Conservation (phyloP, 1,140 invertebrate species). For the Marisa cornuarietis region DNA sequence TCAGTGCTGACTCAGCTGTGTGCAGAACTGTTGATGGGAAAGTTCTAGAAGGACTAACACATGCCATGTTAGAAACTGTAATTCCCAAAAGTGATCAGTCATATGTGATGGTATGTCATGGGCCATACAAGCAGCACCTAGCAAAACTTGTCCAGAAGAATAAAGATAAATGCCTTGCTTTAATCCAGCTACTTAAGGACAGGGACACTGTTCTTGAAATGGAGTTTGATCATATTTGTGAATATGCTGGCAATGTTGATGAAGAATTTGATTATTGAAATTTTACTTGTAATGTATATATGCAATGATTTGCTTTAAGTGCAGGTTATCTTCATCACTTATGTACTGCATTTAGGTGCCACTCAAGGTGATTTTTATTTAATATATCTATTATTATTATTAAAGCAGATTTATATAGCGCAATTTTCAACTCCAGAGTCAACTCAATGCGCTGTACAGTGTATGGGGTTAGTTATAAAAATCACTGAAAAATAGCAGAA, state of each 20-base stretch:
- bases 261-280: constrained; percentile 54
- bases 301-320: background rate
- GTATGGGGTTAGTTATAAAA: too few relatives aligned
- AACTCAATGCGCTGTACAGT: too few relatives aligned
- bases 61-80: constrained; percentile 65
- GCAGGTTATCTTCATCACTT: background rate
- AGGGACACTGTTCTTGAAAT: constrained; percentile 57
- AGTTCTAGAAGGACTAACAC: constrained; percentile 60
- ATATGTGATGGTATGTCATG: constrained; percentile 62
- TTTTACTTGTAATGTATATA: background rate
- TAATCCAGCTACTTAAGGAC: constrained; percentile 60
- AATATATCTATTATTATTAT: too few relatives aligned
- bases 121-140: constrained; percentile 62
- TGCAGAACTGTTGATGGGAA: constrained; percentile 65
- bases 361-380: too few relatives aligned
- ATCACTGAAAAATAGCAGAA: too few relatives aligned
- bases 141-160: constrained; percentile 59
- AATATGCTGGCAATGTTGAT: constrained; percentile 63
- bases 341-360: background rate
- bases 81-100: constrained; percentile 58
- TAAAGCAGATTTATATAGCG: too few relatives aligned
- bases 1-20: constrained; percentile 54
- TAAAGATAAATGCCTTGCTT: constrained; percentile 55
- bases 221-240: constrained; percentile 66
- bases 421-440: too few relatives aligned